phyloP scores from a whole-genome alignment of 2,888 invertebrate species.

The Stomorhina lunata region DNA sequence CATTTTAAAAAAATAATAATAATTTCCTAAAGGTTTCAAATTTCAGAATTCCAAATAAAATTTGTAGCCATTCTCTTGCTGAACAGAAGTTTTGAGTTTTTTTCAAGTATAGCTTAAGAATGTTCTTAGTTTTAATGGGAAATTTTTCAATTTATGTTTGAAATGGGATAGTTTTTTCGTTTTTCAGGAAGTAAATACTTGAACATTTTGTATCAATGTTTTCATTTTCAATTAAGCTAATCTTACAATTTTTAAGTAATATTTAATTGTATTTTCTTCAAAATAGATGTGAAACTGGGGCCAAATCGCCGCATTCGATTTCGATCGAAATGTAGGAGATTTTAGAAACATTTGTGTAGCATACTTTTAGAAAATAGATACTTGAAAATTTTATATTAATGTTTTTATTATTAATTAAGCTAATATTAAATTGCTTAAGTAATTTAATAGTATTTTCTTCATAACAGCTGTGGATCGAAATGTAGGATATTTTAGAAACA shows the following conservation, averaged over 20 bases:
- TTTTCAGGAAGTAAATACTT: constrained; percentile 51
- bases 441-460: no score
- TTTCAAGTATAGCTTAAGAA: constrained; percentile 8
- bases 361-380: no score
- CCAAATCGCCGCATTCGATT: no score
- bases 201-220: neutral
- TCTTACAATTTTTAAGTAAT: neutral
- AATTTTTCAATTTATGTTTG: neutral
- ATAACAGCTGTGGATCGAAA: no score
- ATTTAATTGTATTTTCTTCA: neutral
- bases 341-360: no score
- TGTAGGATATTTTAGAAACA: no score
- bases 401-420: no score
- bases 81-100: neutral
- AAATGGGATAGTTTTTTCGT: neutral
- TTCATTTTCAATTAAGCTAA: neutral
- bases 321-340: no score
- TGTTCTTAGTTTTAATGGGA: neutral
- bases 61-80: neutral
- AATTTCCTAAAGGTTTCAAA: constrained; percentile 54
- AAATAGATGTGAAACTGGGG: no score
- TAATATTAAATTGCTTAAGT: no score
- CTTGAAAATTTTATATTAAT: no score
- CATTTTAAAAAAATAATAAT: constrained; percentile 1
- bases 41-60: constrained; percentile 25